Conservation (phyloP, 2,888 invertebrate genomes). For the Cordilura impudica region DNA sequence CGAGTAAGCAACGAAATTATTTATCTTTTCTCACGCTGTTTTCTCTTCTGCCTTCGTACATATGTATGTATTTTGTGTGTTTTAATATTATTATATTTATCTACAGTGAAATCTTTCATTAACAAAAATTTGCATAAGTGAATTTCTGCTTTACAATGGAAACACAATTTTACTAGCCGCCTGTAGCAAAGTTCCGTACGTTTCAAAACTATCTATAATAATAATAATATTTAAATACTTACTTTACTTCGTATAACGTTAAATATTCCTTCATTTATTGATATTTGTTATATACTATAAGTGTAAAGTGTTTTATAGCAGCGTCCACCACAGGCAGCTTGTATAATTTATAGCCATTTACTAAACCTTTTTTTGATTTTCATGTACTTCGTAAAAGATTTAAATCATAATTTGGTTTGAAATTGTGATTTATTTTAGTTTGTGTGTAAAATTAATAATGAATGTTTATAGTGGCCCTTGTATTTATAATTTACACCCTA, state of each 20-base stretch:
- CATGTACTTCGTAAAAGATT: background rate
- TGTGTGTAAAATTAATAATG: constrained; percentile 9
- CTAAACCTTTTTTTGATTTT: constrained; percentile 8
- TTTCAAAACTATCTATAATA: too few species aligned
- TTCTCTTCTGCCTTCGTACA: background rate
- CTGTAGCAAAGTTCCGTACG: too few species aligned
- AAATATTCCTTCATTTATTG: background rate
- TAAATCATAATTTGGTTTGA: constrained; percentile 22
- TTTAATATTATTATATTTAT: constrained; percentile 39
- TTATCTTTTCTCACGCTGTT: constrained; percentile 66
- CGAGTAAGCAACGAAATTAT: constrained; percentile 74
- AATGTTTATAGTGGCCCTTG: background rate
- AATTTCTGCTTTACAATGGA: too few species aligned
- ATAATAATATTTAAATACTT: too few species aligned
- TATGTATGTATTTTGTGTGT: background rate
- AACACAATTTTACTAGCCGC: too few species aligned
- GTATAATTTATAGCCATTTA: constrained; percentile 44
- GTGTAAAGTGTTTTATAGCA: background rate
- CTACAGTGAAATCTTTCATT: too few species aligned
- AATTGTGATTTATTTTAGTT: constrained; percentile 25
- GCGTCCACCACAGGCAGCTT: constrained; percentile 25
- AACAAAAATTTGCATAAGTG: too few species aligned
- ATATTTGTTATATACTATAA: too few species aligned
- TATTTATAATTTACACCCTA: background rate
- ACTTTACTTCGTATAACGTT: too few species aligned